Evolutionary conservation across 1,140 invertebrate species (phyloP).

Genomic region (Homalodisca vitripennis): DNA sequence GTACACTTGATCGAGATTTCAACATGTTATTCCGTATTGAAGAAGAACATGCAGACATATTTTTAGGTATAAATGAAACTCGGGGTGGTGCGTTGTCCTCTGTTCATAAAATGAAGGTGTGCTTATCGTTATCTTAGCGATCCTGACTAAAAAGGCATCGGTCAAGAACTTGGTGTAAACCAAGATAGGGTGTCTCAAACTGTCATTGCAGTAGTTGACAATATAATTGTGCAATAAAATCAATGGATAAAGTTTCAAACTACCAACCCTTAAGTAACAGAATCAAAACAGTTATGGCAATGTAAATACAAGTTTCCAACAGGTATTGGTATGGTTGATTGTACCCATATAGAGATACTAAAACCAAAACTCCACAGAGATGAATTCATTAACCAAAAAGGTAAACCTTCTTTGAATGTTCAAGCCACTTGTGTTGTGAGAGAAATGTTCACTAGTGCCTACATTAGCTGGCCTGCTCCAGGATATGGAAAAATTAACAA

Average conservation of each 20-base stretch:
- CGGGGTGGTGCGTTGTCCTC: neutral
- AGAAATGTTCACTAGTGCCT: slow-evolving; percentile 20
- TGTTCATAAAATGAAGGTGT: slow-evolving; percentile 10
- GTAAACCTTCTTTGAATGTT: slow-evolving; percentile 9
- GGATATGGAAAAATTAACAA: slow-evolving; percentile 1
- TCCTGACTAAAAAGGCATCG: slow-evolving; percentile 2
- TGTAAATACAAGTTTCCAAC: slow-evolving; percentile 12
- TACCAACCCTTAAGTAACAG: neutral
- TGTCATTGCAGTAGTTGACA: neutral
- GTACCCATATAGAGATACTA: neutral
- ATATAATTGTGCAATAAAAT: neutral
- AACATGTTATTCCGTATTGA: neutral
- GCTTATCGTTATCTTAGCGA: neutral
- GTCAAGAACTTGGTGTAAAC: neutral
- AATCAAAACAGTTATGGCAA: slow-evolving; percentile 15
- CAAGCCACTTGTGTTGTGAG: slow-evolving; percentile 17
- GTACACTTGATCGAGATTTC: neutral
- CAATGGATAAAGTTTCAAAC: slow-evolving; percentile 17
- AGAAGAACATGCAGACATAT: neutral
- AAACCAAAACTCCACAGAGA: slow-evolving; percentile 21
- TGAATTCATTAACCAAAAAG: slow-evolving; percentile 13
- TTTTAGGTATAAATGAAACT: neutral
- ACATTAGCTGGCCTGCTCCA: neutral
- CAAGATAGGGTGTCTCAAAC: neutral
- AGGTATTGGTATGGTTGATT: slow-evolving; percentile 19